Evolutionary conservation across 1,140 invertebrate genomes (phyloP), one percentile per base, ranked within the genome.

Genomic region (Lineus longissimus): DNA sequence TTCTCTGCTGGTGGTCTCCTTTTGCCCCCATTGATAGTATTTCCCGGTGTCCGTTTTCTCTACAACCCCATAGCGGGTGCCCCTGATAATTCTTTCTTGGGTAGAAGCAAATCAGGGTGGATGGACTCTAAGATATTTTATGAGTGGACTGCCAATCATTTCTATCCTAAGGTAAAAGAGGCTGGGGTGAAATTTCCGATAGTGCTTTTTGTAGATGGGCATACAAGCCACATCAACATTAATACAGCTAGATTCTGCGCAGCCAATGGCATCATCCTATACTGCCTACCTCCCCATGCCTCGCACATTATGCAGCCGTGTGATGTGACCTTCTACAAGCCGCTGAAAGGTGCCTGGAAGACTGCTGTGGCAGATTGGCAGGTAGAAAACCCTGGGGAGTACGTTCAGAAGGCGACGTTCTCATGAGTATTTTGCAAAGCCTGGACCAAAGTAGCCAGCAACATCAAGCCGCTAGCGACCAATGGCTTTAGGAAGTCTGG

Each of bases 101-200:
- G 47, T 7, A 6, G 47, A 4, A 23, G 19, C n/a, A 27, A 27
- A 23, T 23, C n/a, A 23, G 47, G 47, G 47, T 51, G 25, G 47
- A 51, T 51, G n/a, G 47, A 51, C 47, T 23, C 47, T 9, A n/a
- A 51, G 25, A 27, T 51, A 23, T 51, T 19, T n/a, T 51, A 51
- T 51, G 47, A 51, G n/a, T 51, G 25, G n/a, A 51, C n/a, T 4
- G 47, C 47, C 4, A 51, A 51, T n/a, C 47, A 51, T 27, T 51
- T 51, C n/a, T 19, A 51, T n/a, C n/a, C 47, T 7, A 23, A 36
- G 33, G 33, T 36, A 4, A 36, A 19, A n/a, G 19, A 51, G 25
- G 25, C n/a, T 27, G 25, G 25, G 47, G 25, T 51, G 25, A 7
- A 51, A 9, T 23, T 23, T 19, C 47, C 47, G n/a, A 27, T 51